Evolutionary conservation across 2,888 invertebrate genomes (phyloP).

Genomic region (Cerastoderma edule): DNA sequence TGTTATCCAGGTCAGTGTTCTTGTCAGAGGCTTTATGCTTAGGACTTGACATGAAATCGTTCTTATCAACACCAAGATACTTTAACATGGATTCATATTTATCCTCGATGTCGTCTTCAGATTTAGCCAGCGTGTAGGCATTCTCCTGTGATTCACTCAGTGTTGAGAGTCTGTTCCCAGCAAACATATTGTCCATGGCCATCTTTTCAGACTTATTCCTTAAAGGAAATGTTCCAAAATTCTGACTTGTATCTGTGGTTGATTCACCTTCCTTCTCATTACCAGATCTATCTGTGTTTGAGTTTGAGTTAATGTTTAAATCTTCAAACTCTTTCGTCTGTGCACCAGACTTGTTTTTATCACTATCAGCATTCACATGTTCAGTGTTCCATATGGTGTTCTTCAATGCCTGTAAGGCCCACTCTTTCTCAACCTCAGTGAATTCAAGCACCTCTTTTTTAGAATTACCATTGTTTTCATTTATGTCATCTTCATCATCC

Average conservation of each 20-base stretch:
- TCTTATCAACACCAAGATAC: constrained; percentile 46
- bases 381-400: constrained; percentile 79
- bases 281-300: constrained; percentile 69
- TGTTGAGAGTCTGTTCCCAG: constrained; percentile 44
- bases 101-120: constrained; percentile 32
- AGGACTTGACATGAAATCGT: constrained; percentile 43
- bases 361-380: constrained; percentile 64
- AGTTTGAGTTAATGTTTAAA: constrained; percentile 64
- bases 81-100: constrained; percentile 57
- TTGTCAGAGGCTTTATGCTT: constrained; percentile 41
- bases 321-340: constrained; percentile 78
- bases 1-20: constrained; percentile 20
- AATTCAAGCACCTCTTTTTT: constrained; percentile 64
- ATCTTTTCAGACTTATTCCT: constrained; percentile 63
- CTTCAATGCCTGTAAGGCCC: constrained; percentile 74
- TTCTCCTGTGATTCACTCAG: constrained; percentile 50
- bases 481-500: constrained; percentile 51
- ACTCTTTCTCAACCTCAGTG: constrained; percentile 76
- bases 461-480: constrained; percentile 34
- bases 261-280: constrained; percentile 70
- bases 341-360: constrained; percentile 61
- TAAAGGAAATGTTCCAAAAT: constrained; percentile 74
- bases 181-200: constrained; percentile 55
- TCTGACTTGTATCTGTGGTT: constrained; percentile 47
- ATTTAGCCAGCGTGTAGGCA: constrained; percentile 6